Evolutionary conservation across 2,888 invertebrate species (phyloP).

Genomic region (Euzophera pinguis): DNA sequence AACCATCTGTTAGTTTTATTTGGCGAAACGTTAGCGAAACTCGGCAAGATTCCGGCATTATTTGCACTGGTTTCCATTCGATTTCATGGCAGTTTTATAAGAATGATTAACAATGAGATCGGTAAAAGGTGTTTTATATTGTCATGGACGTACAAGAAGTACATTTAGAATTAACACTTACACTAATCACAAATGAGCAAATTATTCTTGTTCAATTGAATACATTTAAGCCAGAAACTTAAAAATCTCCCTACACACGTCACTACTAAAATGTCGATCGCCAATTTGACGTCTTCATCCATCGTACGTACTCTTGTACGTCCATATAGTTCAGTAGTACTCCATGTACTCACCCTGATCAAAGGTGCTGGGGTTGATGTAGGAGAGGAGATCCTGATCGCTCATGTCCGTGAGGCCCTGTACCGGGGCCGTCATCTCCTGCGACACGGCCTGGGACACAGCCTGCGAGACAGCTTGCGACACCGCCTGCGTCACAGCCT

Average conservation of each 20-base stretch:
- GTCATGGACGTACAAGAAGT: not conserved
- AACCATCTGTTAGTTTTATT: slow-evolving; percentile 13
- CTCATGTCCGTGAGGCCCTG: slow-evolving; percentile 91
- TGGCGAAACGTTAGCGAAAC: not conserved
- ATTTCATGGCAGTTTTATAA: slow-evolving; percentile 49
- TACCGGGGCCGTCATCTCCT: slow-evolving; percentile 81
- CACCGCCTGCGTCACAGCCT: slow-evolving; percentile 71
- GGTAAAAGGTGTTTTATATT: slow-evolving; percentile 15
- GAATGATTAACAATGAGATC: slow-evolving; percentile 50
- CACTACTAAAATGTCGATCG: too few relatives aligned
- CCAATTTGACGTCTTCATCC: not conserved
- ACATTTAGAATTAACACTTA: not conserved
- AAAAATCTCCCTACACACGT: not conserved
- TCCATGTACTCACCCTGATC: slow-evolving; percentile 85
- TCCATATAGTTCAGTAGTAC: slow-evolving; percentile 30
- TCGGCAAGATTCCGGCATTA: not conserved
- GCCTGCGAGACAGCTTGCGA: slow-evolving; percentile 72
- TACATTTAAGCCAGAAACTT: not conserved
- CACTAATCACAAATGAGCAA: not conserved
- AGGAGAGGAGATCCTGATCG: slow-evolving; percentile 92
- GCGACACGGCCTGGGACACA: slow-evolving; percentile 70
- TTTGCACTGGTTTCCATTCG: not conserved
- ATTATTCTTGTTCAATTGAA: not conserved
- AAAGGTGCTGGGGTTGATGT: slow-evolving; percentile 94
- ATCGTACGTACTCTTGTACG: not conserved